Evolutionary conservation across 2,888 invertebrate genomes (phyloP), one percentile per base, ranked within the genome.

Genomic region (Xestia c-nigrum): DNA sequence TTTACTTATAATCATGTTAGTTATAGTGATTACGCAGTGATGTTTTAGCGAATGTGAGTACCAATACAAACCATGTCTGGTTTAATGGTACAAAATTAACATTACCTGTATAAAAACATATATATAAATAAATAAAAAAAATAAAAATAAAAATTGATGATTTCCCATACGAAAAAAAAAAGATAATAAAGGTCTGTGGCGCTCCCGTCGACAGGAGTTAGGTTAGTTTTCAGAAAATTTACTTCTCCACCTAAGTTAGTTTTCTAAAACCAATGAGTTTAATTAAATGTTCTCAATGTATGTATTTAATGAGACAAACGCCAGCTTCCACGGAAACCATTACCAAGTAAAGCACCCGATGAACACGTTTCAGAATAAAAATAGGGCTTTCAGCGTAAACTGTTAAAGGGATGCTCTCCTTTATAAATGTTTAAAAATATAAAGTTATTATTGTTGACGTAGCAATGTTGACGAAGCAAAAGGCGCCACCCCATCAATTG

Each of bases 291-390:
- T 24, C n/a, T 21, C 16, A 40, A 19, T 55, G 24, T 31, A 64
- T 40, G 40, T 61, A 46, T 43, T 24, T 21, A 63, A 74, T 75
- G 47, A 55, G 61, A 57, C 67, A 50, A 74, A 24, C 43, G 12
- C 46, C 59, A 19, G 21, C 40, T 55, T 61, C 19, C 14, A 14
- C 21, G 38, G 47, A 47, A 61, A 66, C 43, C 83, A 66, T 76
- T 83, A 70, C n/a, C 46, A 14, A 19, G 38, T 31, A 61, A 80
- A 81, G 24, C 66, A 50, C 43, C n/a, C 52, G 24, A 61, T 55
- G 69, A 70, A 80, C 76, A 76, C 83, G 70, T 70, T 21, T 10
- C 59, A 14, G 31, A 50, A 55, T 52, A 70, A 82, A 80, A 77
- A 76, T 72, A 64, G 72, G 16, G 16, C 46, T 67, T 31, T 31